Evolutionary conservation across 2,113 vertebrate genomes (phyloP), one percentile per base, ranked within the genome.

Genomic region (Engystomops pustulosus): DNA sequence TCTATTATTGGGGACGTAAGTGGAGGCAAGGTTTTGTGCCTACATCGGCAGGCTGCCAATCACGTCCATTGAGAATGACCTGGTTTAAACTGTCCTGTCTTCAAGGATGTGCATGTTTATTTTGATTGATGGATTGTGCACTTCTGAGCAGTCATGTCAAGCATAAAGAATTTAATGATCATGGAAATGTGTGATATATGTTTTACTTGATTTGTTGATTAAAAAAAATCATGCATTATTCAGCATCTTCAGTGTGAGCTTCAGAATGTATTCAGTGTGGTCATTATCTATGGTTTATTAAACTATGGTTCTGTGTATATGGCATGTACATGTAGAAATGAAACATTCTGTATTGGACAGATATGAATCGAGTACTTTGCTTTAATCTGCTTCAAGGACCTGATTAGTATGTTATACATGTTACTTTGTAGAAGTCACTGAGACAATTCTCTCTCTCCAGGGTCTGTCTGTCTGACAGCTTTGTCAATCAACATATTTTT

Each of bases 401-500:
- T 78, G 41, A 84, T 84, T 84, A 84, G 62, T 78, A 84, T 78
- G 44, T 78, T 58, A 51, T 69, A 69, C 44, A 75, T 55, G 60
- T 84, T 55, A 38, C 68, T 36, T 51, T 9, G 32, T 34, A 78
- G 74, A 41, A 69, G 30, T 41, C 23, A 34, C n/a, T 53, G 45
- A 78, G 72, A 68, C 74, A 84, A 70, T 84, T 20, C 78, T 17
- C 74, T 78, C 78, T 78, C 82, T 84, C 74, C 47, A 45, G 60
- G 60, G 82, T 69, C 62, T 78, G 65, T 34, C 62, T 78, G 60
- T 70, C 82, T 84, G 82, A 78, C 74, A 84, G 74, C 34, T 67
- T 77, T 84, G 82, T 78, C 82, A 84, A 84, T 84, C 82, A 84
- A 84, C 45, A 55, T 78, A 84, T 30, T 77, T 76, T 25, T 55